A percentile compares a stretch with the other conserved stretches of the same genome.
These are phyloP conservation scores for Seira musarum DNA, from an alignment of 2,888 invertebrate genomes.

Conservation along the genomic window DNA sequence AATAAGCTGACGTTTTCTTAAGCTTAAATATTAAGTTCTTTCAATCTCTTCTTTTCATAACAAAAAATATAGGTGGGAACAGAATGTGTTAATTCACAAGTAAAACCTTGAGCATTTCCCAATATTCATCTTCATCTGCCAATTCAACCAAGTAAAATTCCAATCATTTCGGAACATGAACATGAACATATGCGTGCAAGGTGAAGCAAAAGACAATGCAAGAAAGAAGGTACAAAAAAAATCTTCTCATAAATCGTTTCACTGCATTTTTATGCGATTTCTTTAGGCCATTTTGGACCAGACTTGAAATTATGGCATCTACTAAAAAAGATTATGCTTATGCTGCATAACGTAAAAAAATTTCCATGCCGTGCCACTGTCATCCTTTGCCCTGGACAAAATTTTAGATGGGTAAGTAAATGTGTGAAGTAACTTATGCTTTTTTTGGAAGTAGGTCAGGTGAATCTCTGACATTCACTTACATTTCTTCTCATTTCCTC, in stretches of 20 bases:
- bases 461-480: not conserved
- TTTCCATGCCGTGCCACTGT: not conserved
- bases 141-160: slow-evolving; percentile 4
- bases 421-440: not conserved
- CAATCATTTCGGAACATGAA: no score
- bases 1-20: no score
- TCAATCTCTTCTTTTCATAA: no score
- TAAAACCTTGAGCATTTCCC: slow-evolving; percentile 1
- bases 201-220: not conserved
- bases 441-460: not conserved
- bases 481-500: not conserved
- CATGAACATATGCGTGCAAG: no score
- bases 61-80: not conserved
- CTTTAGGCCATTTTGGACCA: not conserved
- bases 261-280: slow-evolving; percentile 10
- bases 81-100: slow-evolving; percentile 4
- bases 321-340: not conserved
- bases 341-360: no score
- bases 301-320: not conserved
- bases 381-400: not conserved
- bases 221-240: not conserved
- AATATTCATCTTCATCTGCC: not conserved
- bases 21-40: no score
- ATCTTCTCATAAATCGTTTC: slow-evolving; percentile 3
- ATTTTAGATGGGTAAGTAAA: not conserved